Evolutionary conservation across 2,797 vertebrate genomes (phyloP), one percentile per base, ranked within the genome.

Genomic region (Microctenopoma stevenorrisi): DNA sequence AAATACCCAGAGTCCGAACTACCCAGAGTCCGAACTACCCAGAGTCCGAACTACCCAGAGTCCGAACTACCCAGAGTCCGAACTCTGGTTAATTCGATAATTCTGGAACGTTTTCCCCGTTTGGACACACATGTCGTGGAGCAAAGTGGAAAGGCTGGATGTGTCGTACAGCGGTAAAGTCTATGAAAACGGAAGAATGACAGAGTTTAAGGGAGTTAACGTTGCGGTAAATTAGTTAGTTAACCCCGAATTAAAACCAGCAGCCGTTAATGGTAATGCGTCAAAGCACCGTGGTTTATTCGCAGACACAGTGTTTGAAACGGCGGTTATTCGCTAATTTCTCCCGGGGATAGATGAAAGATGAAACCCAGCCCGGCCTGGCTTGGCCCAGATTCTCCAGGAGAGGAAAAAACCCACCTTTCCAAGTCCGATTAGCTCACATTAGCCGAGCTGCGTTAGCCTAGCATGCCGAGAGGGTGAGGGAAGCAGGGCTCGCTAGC

Each of bases 401-500:
- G 26, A 46, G 22, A 46, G 18, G 25, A 33, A 54, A 33, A 25
- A 37, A 49, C 30, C 48, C 74, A 82, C 74, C 81, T 81, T 85
- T 65, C 73, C 65, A 22, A 53, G 50, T 25, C 76, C 60, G 59
- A 76, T 54, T 50, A 78, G 86, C 87, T 71, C 68, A 54, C 68
- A 15, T 74, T 89, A 86, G 82, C 81, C 11, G 40, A 65, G 74
- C 77, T n/a, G 0, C 3, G 74, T 43, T 89, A 90, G 87, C 88
- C 44, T 88, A 86, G 84, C 90, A 70, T 78, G 68, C 83, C 76
- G 46, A 53, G 56, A 37, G 74, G 74, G 14, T 63, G 84, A 72
- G 48, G 62, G 64, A 48, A 40, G 53, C 51, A 54, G 37, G 57
- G 79, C 74, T 53, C 48, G 81, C 77, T 77, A 78, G 53, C 56